Evolutionary conservation across 2,888 invertebrate genomes (phyloP).

Genomic region (Nephrotoma guestfalica): DNA sequence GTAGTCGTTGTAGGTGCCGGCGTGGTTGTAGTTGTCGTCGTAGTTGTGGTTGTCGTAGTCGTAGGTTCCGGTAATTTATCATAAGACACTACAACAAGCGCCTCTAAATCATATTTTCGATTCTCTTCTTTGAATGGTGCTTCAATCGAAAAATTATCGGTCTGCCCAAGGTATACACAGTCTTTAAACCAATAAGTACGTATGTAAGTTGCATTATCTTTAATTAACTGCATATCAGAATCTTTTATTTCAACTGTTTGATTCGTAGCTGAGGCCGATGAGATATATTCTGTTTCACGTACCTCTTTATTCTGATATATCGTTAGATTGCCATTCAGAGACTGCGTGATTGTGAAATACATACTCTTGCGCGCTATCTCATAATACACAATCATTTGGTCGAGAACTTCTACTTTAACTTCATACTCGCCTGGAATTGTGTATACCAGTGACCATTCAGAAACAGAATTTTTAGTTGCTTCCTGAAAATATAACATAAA

Average conservation of each 20-base stretch:
- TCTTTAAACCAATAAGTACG: slow-evolving; percentile 68
- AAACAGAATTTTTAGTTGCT: slow-evolving; percentile 34
- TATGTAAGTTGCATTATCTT: slow-evolving; percentile 37
- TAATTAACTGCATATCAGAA: slow-evolving; percentile 45
- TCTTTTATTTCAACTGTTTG: slow-evolving; percentile 43
- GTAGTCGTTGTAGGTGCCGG: slow-evolving; percentile 32
- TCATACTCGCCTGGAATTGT: slow-evolving; percentile 40
- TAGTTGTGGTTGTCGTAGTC: slow-evolving; percentile 36
- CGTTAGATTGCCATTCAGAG: slow-evolving; percentile 50
- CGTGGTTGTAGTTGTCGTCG: slow-evolving; percentile 31
- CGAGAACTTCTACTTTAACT: slow-evolving; percentile 39
- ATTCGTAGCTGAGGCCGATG: slow-evolving; percentile 41
- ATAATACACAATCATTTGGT: slow-evolving; percentile 31
- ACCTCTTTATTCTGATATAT: slow-evolving; percentile 46
- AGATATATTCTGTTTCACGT: slow-evolving; percentile 44
- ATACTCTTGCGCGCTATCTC: slow-evolving; percentile 27
- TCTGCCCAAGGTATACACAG: slow-evolving; percentile 52
- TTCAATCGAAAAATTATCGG: slow-evolving; percentile 42
- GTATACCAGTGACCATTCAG: slow-evolving; percentile 49
- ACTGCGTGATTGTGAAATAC: slow-evolving; percentile 38
- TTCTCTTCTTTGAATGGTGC: slow-evolving; percentile 49
- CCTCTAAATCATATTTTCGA: slow-evolving; percentile 47
- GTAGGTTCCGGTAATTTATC: slow-evolving; percentile 37
- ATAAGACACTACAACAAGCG: slow-evolving; percentile 54
- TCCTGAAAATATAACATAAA: slow-evolving; percentile 20